A percentile compares a stretch with the other conserved stretches of the same genome.
These are phyloP conservation scores for Thamnophis sirtalis DNA, from an alignment of 2,113 vertebrate species.

Conservation along the genomic window DNA sequence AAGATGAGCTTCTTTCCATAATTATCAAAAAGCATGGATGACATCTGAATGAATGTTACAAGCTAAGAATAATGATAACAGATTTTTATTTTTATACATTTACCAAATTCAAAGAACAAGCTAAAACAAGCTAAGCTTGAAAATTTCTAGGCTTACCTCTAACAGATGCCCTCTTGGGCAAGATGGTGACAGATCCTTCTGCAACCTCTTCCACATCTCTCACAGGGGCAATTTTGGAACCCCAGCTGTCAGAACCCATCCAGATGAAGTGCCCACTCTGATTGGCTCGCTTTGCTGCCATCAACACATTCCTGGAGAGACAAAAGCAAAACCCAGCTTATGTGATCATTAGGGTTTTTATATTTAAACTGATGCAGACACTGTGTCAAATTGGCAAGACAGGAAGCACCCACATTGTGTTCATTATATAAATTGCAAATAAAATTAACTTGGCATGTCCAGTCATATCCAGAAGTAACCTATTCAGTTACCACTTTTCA, in stretches of 20 bases:
- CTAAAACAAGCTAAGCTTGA: background rate
- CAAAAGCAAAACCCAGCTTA: background rate
- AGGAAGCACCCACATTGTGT: background rate
- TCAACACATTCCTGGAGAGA: slow-evolving; percentile 80
- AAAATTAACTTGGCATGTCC: background rate
- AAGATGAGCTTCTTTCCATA: background rate
- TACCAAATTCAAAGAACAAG: background rate
- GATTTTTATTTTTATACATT: background rate
- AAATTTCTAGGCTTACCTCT: slow-evolving; percentile 72
- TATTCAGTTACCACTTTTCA: background rate
- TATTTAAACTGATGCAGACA: background rate
- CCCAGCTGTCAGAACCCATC: slow-evolving; percentile 97
- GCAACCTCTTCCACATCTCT: slow-evolving; percentile 91
- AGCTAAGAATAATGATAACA: background rate
- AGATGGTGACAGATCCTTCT: slow-evolving; percentile 88
- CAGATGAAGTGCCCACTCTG: slow-evolving; percentile 94
- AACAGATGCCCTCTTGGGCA: slow-evolving; percentile 88
- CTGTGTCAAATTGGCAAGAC: background rate
- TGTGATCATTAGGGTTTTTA: background rate
- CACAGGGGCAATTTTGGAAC: slow-evolving; percentile 88
- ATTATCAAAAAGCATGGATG: background rate
- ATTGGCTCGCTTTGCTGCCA: slow-evolving; percentile 88
- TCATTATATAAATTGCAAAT: background rate
- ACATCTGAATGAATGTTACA: background rate
- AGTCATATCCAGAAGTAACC: background rate